Evolutionary conservation across 2,113 vertebrate genomes (phyloP), one percentile per base, ranked within the genome.

Genomic region (Castor canadensis): DNA sequence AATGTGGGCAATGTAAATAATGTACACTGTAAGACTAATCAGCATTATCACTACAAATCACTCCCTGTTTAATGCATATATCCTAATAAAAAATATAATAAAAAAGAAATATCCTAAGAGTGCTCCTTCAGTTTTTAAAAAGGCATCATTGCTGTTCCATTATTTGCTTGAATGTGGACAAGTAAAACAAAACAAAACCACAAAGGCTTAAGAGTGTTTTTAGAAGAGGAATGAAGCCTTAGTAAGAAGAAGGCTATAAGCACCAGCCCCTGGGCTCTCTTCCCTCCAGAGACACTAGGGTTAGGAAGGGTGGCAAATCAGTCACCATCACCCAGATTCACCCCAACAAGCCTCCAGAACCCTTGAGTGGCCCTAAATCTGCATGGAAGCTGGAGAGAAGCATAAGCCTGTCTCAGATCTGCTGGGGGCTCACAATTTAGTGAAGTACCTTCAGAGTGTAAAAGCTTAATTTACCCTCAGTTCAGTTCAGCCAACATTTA

Each of bases 391-490:
- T n/a, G n/a, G n/a, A 32, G 24, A 69, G 60, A n/a, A 62, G 45
- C 1, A 0, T 28, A 6, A 49, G 35, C 1, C 13, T 9, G 16
- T 30, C 66, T n/a, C 6, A 6, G 72, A 45, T 91, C 32, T 32
- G 10, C 1, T 38, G 10, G 40, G 26, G 19, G 47, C 54, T 43
- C 24, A 19, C 4, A 56, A 17, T 1, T 47, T 19, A 30, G 19
- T 22, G 54, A 60, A 56, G 32, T 1, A 32, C 28, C 15, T 30
- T n/a, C 82, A 80, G 72, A 58, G 1, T 32, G 40, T 6, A 71
- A 13, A 30, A 12, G n/a, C n/a, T n/a, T n/a, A 12, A 28, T 1
- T n/a, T 15, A 43, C 0, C 4, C 17, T 1, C 19, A 10, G 38
- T 19, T 19, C 38, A 40, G 69, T 20, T n/a, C 38, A 43, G 8